phyloP scores from a whole-genome alignment of 2,797 vertebrate genomes.

The Neopelma chrysocephalum region DNA sequence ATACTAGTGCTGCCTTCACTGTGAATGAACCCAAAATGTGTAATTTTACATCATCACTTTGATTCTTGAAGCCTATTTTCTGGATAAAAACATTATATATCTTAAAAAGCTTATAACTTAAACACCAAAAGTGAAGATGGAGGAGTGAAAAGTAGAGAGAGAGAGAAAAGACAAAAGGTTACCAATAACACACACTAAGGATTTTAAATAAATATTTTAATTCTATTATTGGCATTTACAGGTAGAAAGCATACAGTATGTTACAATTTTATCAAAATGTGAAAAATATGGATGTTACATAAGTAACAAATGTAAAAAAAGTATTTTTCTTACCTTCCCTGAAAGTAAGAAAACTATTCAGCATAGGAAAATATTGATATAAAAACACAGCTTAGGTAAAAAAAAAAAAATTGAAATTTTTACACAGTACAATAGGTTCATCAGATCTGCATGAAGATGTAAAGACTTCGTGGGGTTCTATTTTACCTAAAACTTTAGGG shows the following conservation, averaged over 20 bases:
- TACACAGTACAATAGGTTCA: slow-evolving; percentile 90
- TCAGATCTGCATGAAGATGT: slow-evolving; percentile 79
- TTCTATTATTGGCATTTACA: slow-evolving; percentile 99
- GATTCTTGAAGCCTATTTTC: not conserved
- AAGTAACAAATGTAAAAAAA: slow-evolving; percentile 99
- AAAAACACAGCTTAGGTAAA: slow-evolving; percentile 94
- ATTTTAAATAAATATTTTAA: slow-evolving; percentile 99
- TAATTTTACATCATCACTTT: not conserved
- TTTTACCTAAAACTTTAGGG: slow-evolving; percentile 52
- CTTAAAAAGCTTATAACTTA: not conserved
- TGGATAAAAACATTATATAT: not conserved
- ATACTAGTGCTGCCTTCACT: not conserved
- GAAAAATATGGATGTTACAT: slow-evolving; percentile 99
- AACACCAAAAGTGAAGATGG: not conserved
- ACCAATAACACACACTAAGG: slow-evolving; percentile 27
- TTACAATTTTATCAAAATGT: slow-evolving; percentile 99
- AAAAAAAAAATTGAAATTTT: slow-evolving; percentile 81
- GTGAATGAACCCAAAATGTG: not conserved
- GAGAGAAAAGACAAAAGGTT: not conserved
- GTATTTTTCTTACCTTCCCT: slow-evolving; percentile 96
- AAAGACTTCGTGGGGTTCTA: slow-evolving; percentile 73
- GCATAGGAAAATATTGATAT: slow-evolving; percentile 97
- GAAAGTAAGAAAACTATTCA: slow-evolving; percentile 98
- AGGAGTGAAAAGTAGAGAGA: not conserved
- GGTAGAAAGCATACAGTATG: slow-evolving; percentile 99